Evolutionary conservation across 2,888 invertebrate genomes (phyloP).

Genomic region (Stratiomys singularior): DNA sequence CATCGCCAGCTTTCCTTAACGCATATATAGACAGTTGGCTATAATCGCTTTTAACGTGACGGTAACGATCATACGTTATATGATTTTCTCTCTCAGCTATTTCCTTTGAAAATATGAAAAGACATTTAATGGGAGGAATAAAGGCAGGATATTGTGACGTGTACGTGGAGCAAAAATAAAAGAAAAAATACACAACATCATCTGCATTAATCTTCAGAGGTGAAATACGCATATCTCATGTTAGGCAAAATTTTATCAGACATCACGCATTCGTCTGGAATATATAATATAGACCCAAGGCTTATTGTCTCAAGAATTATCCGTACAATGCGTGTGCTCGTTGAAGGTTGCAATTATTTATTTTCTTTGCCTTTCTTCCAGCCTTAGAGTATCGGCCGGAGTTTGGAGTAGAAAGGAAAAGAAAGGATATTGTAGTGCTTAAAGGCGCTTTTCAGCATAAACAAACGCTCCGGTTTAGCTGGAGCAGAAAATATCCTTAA

Average conservation of each 20-base stretch:
- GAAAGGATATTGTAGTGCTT: no score
- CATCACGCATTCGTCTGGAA: neutral
- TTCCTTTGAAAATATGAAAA: neutral
- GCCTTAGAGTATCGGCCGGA: no score
- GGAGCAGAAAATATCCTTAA: no score
- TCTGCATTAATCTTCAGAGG: neutral
- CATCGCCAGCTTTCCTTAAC: neutral
- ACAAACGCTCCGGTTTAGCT: no score
- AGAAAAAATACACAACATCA: neutral
- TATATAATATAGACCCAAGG: neutral
- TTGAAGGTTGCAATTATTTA: neutral
- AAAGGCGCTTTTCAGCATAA: no score
- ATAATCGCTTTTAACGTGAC: conserved; percentile 6
- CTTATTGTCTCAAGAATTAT: neutral
- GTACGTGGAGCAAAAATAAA: no score
- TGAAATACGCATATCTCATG: neutral
- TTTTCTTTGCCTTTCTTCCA: no score
- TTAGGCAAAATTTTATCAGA: neutral
- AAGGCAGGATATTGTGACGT: neutral
- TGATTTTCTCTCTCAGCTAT: neutral
- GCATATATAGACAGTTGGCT: neutral
- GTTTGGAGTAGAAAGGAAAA: no score
- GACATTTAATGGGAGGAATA: no score
- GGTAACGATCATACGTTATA: neutral
- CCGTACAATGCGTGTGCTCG: neutral